Evolutionary conservation across 1,140 invertebrate species (phyloP).

Genomic region (Calosoma granatense): DNA sequence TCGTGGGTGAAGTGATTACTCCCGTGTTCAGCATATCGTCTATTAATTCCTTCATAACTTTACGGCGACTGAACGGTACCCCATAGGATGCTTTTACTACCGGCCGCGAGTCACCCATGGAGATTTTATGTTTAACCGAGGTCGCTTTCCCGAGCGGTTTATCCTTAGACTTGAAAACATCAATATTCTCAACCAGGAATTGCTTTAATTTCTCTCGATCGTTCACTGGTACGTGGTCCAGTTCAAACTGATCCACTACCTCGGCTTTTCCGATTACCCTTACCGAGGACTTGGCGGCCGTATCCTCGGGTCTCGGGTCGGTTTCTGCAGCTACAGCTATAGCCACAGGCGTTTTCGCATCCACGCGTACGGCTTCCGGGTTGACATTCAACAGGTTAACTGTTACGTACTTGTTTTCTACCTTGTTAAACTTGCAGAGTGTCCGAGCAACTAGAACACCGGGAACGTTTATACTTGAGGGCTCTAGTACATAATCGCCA

Average conservation of each 20-base stretch:
- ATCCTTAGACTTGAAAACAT: neutral
- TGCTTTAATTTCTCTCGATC: neutral
- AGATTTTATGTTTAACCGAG: conserved; percentile 14
- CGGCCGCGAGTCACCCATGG: conserved; percentile 11
- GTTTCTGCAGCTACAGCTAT: neutral
- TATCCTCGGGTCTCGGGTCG: neutral
- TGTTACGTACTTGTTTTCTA: neutral
- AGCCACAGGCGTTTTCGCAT: neutral
- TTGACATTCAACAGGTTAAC: neutral
- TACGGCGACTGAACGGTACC: conserved; percentile 11
- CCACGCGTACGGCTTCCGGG: neutral
- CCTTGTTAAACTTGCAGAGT: neutral
- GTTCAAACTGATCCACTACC: neutral
- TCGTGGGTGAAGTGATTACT: conserved; percentile 25
- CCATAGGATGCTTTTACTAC: conserved; percentile 12
- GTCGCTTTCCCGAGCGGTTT: neutral
- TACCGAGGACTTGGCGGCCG: neutral
- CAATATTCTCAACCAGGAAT: neutral
- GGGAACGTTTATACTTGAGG: neutral
- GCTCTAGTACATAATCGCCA: neutral
- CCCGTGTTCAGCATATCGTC: conserved; percentile 21
- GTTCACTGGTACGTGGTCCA: neutral
- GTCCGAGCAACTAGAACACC: neutral
- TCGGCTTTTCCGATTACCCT: neutral
- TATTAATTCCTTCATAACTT: conserved; percentile 18